Conservation (phyloP, 2,888 invertebrate species). For the Auanema sp. region DNA sequence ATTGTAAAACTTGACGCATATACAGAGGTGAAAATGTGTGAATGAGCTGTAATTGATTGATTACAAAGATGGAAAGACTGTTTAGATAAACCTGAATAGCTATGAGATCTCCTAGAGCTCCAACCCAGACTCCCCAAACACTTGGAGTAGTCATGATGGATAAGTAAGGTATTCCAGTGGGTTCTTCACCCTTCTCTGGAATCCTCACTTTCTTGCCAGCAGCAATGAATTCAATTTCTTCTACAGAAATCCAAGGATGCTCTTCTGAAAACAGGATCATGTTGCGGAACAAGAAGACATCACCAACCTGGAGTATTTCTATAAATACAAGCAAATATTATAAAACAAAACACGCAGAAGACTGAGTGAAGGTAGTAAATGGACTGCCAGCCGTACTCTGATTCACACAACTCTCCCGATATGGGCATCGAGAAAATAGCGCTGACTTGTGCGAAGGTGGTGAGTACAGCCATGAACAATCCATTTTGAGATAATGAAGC, state of each 20-base stretch:
- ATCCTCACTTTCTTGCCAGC: constrained; percentile 23
- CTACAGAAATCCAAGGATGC: constrained; percentile 20
- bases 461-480: constrained; percentile 38
- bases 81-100: constrained; percentile 47
- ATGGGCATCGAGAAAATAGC: constrained; percentile 49
- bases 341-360: constrained; percentile 48
- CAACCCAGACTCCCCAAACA: constrained; percentile 61
- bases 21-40: constrained; percentile 50
- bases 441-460: constrained; percentile 39
- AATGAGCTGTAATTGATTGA: constrained; percentile 31
- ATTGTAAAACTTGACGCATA: constrained; percentile 45
- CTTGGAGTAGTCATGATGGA: constrained; percentile 53
- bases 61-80: not conserved
- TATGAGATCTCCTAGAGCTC: constrained; percentile 61
- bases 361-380: constrained; percentile 58
- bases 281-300: not conserved
- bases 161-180: constrained; percentile 46
- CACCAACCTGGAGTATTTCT: constrained; percentile 37
- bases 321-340: constrained; percentile 38
- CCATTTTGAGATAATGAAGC: constrained; percentile 39
- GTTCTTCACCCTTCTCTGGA: constrained; percentile 5
- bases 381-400: constrained; percentile 54
- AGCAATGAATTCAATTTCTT: constrained; percentile 31
- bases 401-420: constrained; percentile 38
- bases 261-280: constrained; percentile 27